These are phyloP conservation scores for Pharmacophagus antenor DNA, from an alignment of 2,888 invertebrate genomes.

Conservation along the genomic window DNA sequence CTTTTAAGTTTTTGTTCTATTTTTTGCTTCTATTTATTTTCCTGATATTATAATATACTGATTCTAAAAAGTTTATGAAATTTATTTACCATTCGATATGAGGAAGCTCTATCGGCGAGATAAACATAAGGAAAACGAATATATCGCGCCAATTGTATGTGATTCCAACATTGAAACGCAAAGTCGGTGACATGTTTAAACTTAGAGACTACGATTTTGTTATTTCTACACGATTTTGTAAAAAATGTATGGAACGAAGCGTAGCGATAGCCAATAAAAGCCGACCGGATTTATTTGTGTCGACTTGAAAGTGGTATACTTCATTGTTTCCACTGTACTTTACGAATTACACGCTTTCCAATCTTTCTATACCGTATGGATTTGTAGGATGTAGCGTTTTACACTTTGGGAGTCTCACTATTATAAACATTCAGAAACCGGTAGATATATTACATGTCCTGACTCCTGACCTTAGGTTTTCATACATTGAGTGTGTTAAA, in stretches of 20 bases:
- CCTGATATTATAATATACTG: not conserved
- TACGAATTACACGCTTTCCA: conserved; percentile 42
- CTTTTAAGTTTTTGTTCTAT: not conserved
- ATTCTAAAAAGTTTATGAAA: not conserved
- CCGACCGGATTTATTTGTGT: conserved; percentile 10
- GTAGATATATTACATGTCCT: conserved; percentile 17
- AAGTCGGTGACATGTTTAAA: not conserved
- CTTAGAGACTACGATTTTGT: not conserved
- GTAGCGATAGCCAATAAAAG: not conserved
- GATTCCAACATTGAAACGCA: conserved; percentile 13
- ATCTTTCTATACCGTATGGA: conserved; percentile 40
- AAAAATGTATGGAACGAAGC: not conserved
- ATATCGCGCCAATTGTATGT: not conserved
- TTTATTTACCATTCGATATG: conserved; percentile 21
- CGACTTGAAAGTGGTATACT: conserved; percentile 18
- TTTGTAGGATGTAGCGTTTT: conserved; percentile 41
- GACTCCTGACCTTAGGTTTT: conserved; percentile 20
- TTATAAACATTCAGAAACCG: conserved; percentile 31
- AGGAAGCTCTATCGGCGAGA: conserved; percentile 4
- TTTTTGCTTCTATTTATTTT: not conserved
- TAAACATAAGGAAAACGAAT: conserved; percentile 4
- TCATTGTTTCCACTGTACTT: conserved; percentile 28
- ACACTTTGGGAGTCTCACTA: conserved; percentile 33
- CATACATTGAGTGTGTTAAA: not conserved
- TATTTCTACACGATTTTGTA: not conserved